These are phyloP conservation scores for Cyprinodon variegatus DNA, from an alignment of 2,113 vertebrate genomes.

Conservation along the genomic window DNA sequence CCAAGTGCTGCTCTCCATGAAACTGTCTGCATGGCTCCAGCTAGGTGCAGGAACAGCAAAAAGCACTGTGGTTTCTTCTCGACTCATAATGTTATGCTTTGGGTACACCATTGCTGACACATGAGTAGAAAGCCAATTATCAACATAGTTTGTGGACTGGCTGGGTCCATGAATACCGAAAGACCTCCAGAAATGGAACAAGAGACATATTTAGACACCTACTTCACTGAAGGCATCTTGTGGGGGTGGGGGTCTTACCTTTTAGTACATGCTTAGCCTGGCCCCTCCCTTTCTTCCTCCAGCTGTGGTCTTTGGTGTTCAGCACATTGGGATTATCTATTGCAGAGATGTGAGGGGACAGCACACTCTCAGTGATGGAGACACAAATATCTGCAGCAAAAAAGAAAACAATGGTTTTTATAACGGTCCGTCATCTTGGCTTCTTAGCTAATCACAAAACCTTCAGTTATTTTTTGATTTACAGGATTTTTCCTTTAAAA, in stretches of 20 bases:
- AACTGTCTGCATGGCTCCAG: constrained; percentile 45
- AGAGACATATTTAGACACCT: constrained; percentile 35
- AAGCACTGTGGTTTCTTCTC: constrained; percentile 54
- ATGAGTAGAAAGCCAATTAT: constrained; percentile 63
- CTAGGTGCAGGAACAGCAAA: constrained; percentile 59
- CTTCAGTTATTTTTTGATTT: neutral
- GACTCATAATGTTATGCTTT: constrained; percentile 43
- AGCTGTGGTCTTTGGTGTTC: constrained; percentile 87
- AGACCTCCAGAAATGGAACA: constrained; percentile 39
- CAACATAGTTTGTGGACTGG: constrained; percentile 56
- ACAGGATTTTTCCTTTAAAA: neutral
- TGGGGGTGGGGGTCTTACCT: constrained; percentile 73
- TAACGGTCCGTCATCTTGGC: neutral
- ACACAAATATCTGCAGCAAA: constrained; percentile 87
- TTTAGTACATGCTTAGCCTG: constrained; percentile 89
- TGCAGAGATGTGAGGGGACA: constrained; percentile 88
- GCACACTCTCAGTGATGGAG: constrained; percentile 87
- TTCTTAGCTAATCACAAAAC: neutral
- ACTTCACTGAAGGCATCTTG: neutral
- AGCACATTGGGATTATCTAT: constrained; percentile 87
- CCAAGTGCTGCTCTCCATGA: constrained; percentile 53
- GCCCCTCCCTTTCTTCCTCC: constrained; percentile 87
- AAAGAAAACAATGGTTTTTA: neutral
- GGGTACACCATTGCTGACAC: constrained; percentile 55
- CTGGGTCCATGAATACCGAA: constrained; percentile 25